Conservation (phyloP, 2,797 vertebrate genomes). For the Scyliorhinus canicula region DNA sequence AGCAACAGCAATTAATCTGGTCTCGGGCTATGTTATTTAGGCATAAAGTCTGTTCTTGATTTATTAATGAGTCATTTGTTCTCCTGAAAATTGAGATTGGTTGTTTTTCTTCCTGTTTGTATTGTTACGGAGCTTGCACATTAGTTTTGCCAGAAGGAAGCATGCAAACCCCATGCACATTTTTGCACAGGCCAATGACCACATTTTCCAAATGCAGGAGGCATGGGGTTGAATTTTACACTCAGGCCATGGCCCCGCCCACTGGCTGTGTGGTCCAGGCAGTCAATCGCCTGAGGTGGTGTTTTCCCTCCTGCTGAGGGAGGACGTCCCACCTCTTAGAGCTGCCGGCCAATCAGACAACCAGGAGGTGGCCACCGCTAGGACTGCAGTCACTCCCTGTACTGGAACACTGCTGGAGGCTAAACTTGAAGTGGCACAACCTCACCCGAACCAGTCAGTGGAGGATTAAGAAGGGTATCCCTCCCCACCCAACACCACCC, state of each 20-base stretch:
- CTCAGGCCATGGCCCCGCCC: background rate
- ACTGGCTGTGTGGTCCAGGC: no score
- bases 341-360: no score
- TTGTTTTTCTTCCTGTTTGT: slow-evolving; percentile 36
- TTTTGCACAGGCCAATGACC: background rate
- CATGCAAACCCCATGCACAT: background rate
- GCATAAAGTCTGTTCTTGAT: background rate
- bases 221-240: background rate
- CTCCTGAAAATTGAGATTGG: background rate
- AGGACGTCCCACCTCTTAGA: background rate
- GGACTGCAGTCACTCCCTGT: background rate
- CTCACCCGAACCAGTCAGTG: no score
- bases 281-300: background rate
- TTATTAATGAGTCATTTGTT: slow-evolving; percentile 31
- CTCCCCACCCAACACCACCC: no score
- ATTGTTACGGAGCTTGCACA: background rate
- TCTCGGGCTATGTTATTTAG: background rate
- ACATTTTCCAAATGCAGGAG: background rate
- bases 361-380: background rate
- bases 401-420: background rate
- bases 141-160: background rate
- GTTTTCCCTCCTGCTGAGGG: background rate
- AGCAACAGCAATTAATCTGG: background rate
- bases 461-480: no score
- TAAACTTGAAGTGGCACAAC: no score